Evolutionary conservation across 1,140 invertebrate species (phyloP), one percentile per base, ranked within the genome.

Genomic region (Drosophila watanabei): DNA sequence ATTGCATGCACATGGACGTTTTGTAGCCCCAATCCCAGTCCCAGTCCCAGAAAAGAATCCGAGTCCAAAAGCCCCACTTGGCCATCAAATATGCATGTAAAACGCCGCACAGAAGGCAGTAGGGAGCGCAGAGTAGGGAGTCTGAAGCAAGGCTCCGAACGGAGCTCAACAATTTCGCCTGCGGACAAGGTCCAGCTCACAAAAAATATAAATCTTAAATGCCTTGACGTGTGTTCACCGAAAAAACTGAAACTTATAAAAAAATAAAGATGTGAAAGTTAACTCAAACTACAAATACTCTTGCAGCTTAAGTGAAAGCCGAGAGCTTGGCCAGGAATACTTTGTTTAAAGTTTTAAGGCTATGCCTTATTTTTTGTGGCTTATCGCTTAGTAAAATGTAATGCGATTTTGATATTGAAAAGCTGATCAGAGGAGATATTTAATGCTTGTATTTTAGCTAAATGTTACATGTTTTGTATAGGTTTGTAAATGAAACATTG

Each of bases 201-300:
- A 24, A 16, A 32, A 39, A 18, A 80, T 68, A 39, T 60, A 82
- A 89, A 89, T 89, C 86, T 89, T 89, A 90, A 89, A 89, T 89
- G 85, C 62, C 77, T 75, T 61, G 86, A 90, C 85, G 90, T 89
- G 86, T 89, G 85, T 89, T 81, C 63, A 70, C 45, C 62, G 68
- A 73, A 84, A 87, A 73, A 71, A 70, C 80, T 63, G 72, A 70
- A 68, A 48, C 46, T 61, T 60, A 39, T 37, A 52, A 57, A 76
- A 66, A 82, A 75, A 87, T 45, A 64, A 71, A 80, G 30, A 20
- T 3, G 52, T 16, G 20, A 45, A 71, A 30, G 24, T 62, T 20
- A 33, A 72, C 45, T 33, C 18, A 46, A 54, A 39, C 39, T 63
- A 32, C 33, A 20, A 59, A 59, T 58, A 39, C 70, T 41, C 65